Evolutionary conservation across 2,797 vertebrate species (phyloP).

Genomic region (Liparis tanakae): DNA sequence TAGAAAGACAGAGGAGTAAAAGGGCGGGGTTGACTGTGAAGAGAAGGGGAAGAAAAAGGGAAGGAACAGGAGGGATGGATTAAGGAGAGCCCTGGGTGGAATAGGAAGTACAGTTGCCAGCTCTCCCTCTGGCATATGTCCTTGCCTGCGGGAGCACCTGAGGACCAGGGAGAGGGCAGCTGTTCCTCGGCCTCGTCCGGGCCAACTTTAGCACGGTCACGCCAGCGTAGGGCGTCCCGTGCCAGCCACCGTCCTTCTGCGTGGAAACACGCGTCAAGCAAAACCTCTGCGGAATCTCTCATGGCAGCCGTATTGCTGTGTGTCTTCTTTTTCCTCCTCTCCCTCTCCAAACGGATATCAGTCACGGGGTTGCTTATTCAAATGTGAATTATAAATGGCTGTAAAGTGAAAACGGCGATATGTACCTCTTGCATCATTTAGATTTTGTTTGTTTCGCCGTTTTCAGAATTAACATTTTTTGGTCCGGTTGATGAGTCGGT

Average conservation of each 20-base stretch:
- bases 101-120: constrained; percentile 87
- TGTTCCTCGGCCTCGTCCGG: constrained; percentile 78
- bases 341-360: background rate
- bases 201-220: constrained; percentile 47
- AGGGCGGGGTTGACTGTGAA: constrained; percentile 17
- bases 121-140: constrained; percentile 88
- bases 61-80: constrained; percentile 76
- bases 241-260: constrained; percentile 62
- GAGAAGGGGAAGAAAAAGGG: constrained; percentile 52
- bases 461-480: too few relatives aligned
- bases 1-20: background rate
- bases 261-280: constrained; percentile 52
- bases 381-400: background rate
- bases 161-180: constrained; percentile 85
- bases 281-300: constrained; percentile 49
- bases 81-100: constrained; percentile 76
- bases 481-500: too few relatives aligned
- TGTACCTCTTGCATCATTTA: background rate
- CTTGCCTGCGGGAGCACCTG: constrained; percentile 77
- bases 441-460: background rate
- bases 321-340: constrained; percentile 21
- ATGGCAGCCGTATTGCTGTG: constrained; percentile 8
- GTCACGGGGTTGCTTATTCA: background rate
- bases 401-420: background rate
- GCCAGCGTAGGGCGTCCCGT: constrained; percentile 54